Evolutionary conservation across 2,113 vertebrate genomes (phyloP).

Genomic region (Rhagologus leucostigma): DNA sequence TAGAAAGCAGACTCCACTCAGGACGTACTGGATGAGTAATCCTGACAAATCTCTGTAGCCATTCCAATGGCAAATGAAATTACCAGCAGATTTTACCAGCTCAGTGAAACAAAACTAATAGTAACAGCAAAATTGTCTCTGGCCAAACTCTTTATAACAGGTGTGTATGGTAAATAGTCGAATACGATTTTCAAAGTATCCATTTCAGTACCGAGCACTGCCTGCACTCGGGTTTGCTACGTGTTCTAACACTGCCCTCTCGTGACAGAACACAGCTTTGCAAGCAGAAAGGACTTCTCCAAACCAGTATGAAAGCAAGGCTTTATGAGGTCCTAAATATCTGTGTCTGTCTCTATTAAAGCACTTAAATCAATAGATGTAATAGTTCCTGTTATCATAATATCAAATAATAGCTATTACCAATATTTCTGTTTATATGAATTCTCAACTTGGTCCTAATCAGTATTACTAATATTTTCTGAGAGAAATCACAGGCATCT

Average conservation of each 20-base stretch:
- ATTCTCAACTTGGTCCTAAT: not conserved
- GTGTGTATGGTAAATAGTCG: not conserved
- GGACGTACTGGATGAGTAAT: not conserved
- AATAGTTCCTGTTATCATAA: not conserved
- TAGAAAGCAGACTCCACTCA: not conserved
- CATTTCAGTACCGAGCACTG: not conserved
- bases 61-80: not conserved
- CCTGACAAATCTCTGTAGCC: not conserved
- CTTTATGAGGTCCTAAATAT: not conserved
- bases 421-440: not conserved
- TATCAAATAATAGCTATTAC: not conserved
- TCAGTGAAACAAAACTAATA: not conserved
- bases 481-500: not conserved
- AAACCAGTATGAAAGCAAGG: not conserved
- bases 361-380: not conserved
- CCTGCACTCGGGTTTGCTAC: not conserved
- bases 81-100: not conserved
- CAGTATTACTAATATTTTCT: not conserved
- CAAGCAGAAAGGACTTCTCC: not conserved
- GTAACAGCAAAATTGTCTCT: not conserved
- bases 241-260: constrained; percentile 64
- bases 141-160: not conserved
- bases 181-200: not conserved
- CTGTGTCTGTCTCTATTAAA: not conserved
- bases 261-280: constrained; percentile 20